Base-by-base conservation (phyloP, 1,140 invertebrate genomes). In the Sipha flava region DNA sequence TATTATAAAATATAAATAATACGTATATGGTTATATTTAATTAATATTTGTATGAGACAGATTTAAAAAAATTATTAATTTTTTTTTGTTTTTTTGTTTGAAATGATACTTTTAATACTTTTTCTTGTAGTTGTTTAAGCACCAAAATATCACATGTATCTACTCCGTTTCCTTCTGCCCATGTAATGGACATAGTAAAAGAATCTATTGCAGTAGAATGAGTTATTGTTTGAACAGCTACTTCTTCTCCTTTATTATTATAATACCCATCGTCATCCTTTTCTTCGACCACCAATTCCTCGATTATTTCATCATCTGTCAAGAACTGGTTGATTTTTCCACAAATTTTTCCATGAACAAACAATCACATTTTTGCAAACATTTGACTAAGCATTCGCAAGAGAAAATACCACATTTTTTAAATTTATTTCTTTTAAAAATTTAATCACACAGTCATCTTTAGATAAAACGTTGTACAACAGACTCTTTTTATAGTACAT, bases 381-480 rank as follows among this genome's bases (percentile, higher is more conserved):
- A n/a, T n/a, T n/a, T n/a, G n/a, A n/a, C n/a, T n/a, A n/a, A n/a
- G n/a, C 34, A 37, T 66, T 66, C 14, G 62, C 34, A 40, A 66
- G 34, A 37, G 18, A 66, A 66, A 66, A 66, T 37, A 40, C 34
- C 9, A 66, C 62, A 66, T 66, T 7, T n/a, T 66, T 66, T 66
- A 66, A 66, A 37, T 66, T 34, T 5, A 37, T 66, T 34, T 40
- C 3, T 66, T 66, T 66, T 66, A 66, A 66, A 37, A 34, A 66
- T 66, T 66, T 66, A n/a, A 66, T 66, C 62, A 66, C 62, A 40
- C 34, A n/a, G 62, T 66, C 62, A 37, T 66, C 62, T n/a, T 66
- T 66, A 66, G 18, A 66, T 5, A 66, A 40, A 37, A 40, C 34
- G 0, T 66, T 66, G 34, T 66, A 21, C 34, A 40, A 66, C 34